Evolutionary conservation across 1,140 invertebrate genomes (phyloP).

Genomic region (Papilio helenus): DNA sequence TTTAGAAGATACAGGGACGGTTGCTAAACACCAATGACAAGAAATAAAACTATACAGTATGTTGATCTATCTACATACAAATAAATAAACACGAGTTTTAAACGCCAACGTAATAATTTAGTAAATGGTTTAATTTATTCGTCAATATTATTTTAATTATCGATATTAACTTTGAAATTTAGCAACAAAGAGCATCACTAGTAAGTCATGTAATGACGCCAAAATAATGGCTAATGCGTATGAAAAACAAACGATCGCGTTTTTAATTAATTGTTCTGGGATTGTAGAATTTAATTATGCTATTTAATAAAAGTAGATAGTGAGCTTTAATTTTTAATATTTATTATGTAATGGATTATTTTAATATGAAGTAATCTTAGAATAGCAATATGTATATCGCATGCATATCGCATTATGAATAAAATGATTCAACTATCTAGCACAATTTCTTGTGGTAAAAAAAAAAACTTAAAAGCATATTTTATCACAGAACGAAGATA

Average conservation of each 20-base stretch:
- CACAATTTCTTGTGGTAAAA: not conserved
- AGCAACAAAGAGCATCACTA: not conserved
- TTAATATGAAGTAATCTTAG: not conserved
- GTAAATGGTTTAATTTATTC: too few species aligned
- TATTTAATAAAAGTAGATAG: slow-evolving; percentile 16
- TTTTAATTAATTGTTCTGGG: not conserved
- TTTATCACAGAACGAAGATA: not conserved
- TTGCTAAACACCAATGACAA: not conserved
- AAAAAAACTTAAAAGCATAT: not conserved
- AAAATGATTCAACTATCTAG: not conserved
- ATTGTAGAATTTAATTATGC: slow-evolving; percentile 1
- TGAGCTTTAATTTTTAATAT: slow-evolving; percentile 27
- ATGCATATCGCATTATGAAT: not conserved
- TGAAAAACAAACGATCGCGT: not conserved
- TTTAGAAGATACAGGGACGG: not conserved
- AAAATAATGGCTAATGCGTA: slow-evolving; percentile 7
- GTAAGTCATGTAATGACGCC: slow-evolving; percentile 7
- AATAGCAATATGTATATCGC: not conserved
- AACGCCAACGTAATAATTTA: too few species aligned
- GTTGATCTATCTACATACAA: not conserved
- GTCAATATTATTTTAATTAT: not conserved
- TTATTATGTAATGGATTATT: slow-evolving; percentile 3
- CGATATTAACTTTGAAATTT: not conserved
- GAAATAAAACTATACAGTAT: not conserved
- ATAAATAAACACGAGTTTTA: too few species aligned